Base-by-base conservation (phyloP, 92 coral and sea anemone genomes). In the Palythoa caribaeorum region DNA sequence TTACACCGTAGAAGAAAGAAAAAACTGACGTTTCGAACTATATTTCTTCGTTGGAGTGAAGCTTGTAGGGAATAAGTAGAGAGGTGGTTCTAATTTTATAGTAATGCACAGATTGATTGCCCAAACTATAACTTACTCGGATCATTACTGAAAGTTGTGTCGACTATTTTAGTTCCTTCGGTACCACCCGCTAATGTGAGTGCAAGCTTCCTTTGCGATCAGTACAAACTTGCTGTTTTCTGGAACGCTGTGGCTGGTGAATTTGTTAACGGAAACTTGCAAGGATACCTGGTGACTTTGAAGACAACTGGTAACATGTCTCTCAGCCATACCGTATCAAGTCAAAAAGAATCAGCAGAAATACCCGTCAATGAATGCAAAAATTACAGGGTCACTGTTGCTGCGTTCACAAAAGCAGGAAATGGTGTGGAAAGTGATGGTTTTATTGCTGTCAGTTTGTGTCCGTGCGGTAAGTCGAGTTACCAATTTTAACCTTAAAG, bases 401-500 rank as follows among this genome's bases (percentile, higher is more conserved):
- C 86, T 48, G 86, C 47, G 21, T 81, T 65, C 14, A 81, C 86
- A 10, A 65, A 19, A 28, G 60, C 74, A 5, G 86, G 86, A 6
- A 6, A 13, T 21, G 86, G 86, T 21, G 20, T 44, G 0, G n/a
- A 28, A 5, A 81, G 76, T 66, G 48, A 39, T 13, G n/a, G 19
- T 21, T 3, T 81, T 21, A 10, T 40, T 40, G 76, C 47, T 71
- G 47, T 52, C 17, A 40, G 44, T 40, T 81, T 74, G 8, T 81
- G 86, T 68, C 40, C 76, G 13, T 81, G 86, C 20, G 86, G 86
- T 81, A 19, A 66, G 86, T 78, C 20, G 19, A 20, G 14, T 9
- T 39, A 4, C 14, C n/a, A 38, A 19, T 59, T 75, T 75, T 9
- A 8, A 72, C 21, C 17, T 17, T 62, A n/a, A 11, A 51, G 55